phyloP scores from a whole-genome alignment of 1,140 invertebrate species.

The Pogonomyrmex californicus region DNA sequence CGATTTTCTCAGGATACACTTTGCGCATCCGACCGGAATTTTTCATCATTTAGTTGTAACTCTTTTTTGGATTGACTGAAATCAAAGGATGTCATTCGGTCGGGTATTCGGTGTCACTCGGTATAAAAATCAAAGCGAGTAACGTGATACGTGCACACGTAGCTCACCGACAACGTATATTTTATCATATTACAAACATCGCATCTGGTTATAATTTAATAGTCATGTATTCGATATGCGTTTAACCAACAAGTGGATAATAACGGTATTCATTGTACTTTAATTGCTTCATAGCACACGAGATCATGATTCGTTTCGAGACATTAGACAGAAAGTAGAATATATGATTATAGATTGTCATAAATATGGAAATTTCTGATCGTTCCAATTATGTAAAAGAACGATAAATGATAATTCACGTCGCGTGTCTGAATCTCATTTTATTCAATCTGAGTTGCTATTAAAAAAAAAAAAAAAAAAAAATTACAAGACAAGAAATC shows the following conservation, averaged over 20 bases:
- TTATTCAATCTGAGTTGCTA: background rate
- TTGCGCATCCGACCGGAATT: background rate
- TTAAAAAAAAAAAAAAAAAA: background rate
- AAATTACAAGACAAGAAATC: background rate
- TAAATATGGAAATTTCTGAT: background rate
- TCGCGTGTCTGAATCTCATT: background rate
- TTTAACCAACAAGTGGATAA: constrained; percentile 6
- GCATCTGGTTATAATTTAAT: constrained; percentile 22
- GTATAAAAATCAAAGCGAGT: constrained; percentile 7
- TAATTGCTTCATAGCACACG: background rate
- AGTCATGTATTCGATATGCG: constrained; percentile 1
- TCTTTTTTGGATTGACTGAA: background rate
- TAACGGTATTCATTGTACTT: background rate
- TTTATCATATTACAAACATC: constrained; percentile 49
- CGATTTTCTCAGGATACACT: background rate
- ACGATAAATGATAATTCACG: background rate
- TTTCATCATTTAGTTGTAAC: constrained; percentile 15
- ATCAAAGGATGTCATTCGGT: constrained; percentile 51
- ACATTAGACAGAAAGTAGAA: background rate
- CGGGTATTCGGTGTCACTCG: constrained; percentile 29
- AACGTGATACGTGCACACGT: constrained; percentile 22
- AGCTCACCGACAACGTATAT: background rate
- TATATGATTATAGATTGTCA: background rate
- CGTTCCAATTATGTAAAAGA: background rate
- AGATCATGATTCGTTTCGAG: constrained; percentile 8